Conservation (phyloP, 1,140 invertebrate genomes). For the Leguminivora glycinivorella region DNA sequence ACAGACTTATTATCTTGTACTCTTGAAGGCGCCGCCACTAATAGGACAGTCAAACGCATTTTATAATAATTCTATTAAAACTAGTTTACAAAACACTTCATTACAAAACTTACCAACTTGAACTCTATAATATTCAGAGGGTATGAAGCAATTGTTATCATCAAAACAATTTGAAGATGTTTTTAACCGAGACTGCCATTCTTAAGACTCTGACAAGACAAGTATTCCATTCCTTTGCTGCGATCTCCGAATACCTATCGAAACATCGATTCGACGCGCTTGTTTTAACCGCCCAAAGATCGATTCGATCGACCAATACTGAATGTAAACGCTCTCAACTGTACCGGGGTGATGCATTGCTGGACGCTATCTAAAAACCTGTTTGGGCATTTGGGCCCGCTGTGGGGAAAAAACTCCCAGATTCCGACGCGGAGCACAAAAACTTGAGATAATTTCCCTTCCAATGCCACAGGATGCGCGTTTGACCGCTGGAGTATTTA, state of each 20-base stretch:
- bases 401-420: conserved; percentile 73
- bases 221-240: background rate
- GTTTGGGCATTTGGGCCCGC: conserved; percentile 67
- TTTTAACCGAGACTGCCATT: background rate
- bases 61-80: background rate
- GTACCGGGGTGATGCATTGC: conserved; percentile 73
- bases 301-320: conserved; percentile 12
- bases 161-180: background rate
- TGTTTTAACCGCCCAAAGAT: background rate
- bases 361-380: conserved; percentile 77
- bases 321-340: conserved; percentile 7
- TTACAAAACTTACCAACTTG: too few species aligned
- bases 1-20: conserved; percentile 68
- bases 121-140: too few species aligned
- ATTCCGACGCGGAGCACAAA: conserved; percentile 77
- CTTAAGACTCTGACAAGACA: background rate
- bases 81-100: background rate
- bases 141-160: background rate
- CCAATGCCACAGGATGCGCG: conserved; percentile 53
- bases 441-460: conserved; percentile 75
- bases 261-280: background rate
- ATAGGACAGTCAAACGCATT: conserved; percentile 44
- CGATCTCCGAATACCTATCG: background rate
- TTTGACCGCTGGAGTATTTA: conserved; percentile 63
- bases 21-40: conserved; percentile 70